A percentile compares a stretch with the other conserved stretches of the same genome.
Evolutionary conservation across 2,113 vertebrate genomes (phyloP).

Genomic region (Nycticebus coucang): DNA sequence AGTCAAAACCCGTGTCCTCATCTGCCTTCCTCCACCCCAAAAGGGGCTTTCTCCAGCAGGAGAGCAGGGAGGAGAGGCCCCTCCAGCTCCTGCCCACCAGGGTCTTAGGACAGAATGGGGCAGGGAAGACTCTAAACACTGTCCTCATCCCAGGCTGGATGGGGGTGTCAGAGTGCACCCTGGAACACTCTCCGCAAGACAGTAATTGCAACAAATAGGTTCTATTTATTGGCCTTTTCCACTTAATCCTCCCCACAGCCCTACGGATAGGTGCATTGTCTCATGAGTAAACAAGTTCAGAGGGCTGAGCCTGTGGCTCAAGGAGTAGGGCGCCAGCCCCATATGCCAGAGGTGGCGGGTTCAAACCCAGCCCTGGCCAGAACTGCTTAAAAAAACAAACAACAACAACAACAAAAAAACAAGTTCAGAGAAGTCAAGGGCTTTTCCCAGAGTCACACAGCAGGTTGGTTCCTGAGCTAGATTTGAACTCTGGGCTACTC

Average conservation of each 20-base stretch:
- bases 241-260: background rate
- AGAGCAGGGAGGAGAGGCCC: background rate
- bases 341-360: no score
- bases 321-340: no score
- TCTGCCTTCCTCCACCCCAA: background rate
- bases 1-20: background rate
- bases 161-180: background rate
- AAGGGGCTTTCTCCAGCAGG: background rate
- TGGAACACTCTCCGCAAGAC: no score
- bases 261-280: background rate
- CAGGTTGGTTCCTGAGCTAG: background rate
- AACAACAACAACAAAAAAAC: no score
- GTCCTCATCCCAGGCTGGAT: background rate
- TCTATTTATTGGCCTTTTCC: background rate
- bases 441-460: background rate
- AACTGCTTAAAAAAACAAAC: no score
- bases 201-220: background rate
- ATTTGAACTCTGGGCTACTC: background rate
- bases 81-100: rapidly evolving
- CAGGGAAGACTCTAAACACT: background rate
- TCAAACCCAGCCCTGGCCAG: no score
- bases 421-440: background rate
- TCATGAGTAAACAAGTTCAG: background rate
- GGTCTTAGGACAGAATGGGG: background rate
- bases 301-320: no score